These are phyloP conservation scores for Bos javanicus DNA, from an alignment of 2,113 vertebrate species.

Conservation along the genomic window DNA sequence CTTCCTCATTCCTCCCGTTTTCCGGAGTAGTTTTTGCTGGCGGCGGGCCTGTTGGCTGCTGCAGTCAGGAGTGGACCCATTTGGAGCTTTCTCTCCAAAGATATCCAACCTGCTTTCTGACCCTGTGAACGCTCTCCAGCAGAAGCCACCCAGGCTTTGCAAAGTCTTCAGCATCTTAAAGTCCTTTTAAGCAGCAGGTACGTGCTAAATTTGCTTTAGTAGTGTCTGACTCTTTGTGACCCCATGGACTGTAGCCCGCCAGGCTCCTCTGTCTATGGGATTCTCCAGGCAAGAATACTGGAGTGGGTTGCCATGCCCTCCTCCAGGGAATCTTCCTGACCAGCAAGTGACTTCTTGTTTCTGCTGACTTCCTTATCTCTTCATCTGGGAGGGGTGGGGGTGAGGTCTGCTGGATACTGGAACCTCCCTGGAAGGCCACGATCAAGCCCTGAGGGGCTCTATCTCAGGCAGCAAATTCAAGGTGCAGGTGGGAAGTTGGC, in stretches of 20 bases:
- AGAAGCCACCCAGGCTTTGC: not conserved
- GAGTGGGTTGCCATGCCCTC: not conserved
- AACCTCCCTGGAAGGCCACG: not conserved
- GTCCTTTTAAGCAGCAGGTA: not conserved
- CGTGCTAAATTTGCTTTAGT: not conserved
- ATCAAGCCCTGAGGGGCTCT: not conserved
- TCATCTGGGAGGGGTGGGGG: accelerated
- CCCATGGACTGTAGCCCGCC: not conserved
- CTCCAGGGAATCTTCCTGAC: not conserved
- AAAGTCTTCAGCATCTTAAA: not conserved
- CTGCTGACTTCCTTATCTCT: not conserved
- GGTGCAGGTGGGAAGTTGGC: not conserved
- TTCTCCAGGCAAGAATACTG: not conserved
- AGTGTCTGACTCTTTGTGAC: not conserved
- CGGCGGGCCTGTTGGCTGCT: not conserved
- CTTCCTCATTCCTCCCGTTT: not conserved
- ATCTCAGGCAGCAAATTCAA: not conserved
- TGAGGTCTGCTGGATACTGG: not conserved
- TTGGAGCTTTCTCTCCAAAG: not conserved
- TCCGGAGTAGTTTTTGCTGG: not conserved
- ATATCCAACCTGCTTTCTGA: not conserved
- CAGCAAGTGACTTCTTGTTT: not conserved
- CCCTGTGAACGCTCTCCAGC: not conserved
- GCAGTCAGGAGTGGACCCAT: not conserved
- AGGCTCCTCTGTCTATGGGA: not conserved